Evolutionary conservation across 2,797 vertebrate genomes (phyloP), one percentile per base, ranked within the genome.

Genomic region (Sebastes cheni): DNA sequence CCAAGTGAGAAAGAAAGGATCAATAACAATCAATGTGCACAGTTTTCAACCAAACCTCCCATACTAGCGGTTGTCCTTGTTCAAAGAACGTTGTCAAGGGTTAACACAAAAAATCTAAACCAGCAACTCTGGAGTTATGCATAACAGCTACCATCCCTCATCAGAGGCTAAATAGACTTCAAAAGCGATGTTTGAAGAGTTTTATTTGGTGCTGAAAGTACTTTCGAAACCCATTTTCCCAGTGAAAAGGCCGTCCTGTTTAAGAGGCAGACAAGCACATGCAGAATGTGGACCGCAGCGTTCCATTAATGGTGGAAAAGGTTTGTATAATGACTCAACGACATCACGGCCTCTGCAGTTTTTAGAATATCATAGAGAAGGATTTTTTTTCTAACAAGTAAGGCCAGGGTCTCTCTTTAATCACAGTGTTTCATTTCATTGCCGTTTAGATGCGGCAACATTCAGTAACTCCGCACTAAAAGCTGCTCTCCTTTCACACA

Each of bases 1-100:
- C 93, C 91, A 93, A 93, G 94, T 84, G 86, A 95, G 92, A 96
- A 82, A 94, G 86, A 93, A 88, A 93, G 79, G 78, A 92, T 95
- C 90, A 94, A 93, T 91, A 59, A 87, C 82, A 91, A 59, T 85
- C 79, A 90, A 70, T 34, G 69, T 75, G 72, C 65, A 89, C 76
- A 88, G n/a, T 8, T 79, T 79, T 84, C 20, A 86, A 29, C 65
- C 73, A 68, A 68, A 70, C 59, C 83, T 61, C 58, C 60, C 18
- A 22, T 52, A 52, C 46, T 20, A 52, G 46, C 1, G 18, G 46
- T 52, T 52, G 18, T 52, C 46, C 46, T 52, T 52, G 46, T 52
- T 52, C 46, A 72, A 18, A 32, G 30, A 67, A 66, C 4, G 75
- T 18, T 71, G 56, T 46, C 34, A 72, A n/a, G 67, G 12, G 34